A percentile compares a stretch with the other conserved stretches of the same genome.
Conservation (phyloP, 2,888 invertebrate genomes). For the Napeogenes inachia region DNA sequence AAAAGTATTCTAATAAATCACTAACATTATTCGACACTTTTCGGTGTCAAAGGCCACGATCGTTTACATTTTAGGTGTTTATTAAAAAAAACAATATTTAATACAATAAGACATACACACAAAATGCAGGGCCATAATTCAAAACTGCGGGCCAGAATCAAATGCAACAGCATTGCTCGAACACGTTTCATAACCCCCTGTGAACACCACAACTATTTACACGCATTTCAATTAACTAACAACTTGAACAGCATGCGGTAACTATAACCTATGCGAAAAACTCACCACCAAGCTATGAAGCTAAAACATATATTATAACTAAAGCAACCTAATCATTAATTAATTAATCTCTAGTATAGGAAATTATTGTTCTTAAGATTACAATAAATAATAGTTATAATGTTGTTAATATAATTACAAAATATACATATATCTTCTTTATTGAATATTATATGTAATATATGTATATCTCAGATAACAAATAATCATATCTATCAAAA, state of each 20-base stretch:
- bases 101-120: neutral
- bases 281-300: constrained; percentile 42
- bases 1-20: too few species aligned
- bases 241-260: constrained; percentile 55
- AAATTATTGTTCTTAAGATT: too few species aligned
- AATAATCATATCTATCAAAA: neutral
- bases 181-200: constrained; percentile 58
- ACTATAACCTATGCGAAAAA: constrained; percentile 46
- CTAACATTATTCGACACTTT: too few species aligned
- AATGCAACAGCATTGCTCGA: constrained; percentile 36
- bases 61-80: too few species aligned
- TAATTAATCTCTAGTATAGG: neutral
- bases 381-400: too few species aligned
- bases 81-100: too few species aligned
- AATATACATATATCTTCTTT: too few species aligned
- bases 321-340: neutral
- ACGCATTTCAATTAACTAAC: constrained; percentile 72
- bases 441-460: too few species aligned
- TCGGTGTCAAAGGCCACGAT: too few species aligned
- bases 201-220: constrained; percentile 60
- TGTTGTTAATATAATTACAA: too few species aligned
- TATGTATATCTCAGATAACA: too few species aligned
- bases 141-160: constrained; percentile 12
- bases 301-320: neutral
- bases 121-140: constrained; percentile 4